Evolutionary conservation across 2,113 vertebrate genomes (phyloP).

Genomic region (Dendrocopos noguchii): DNA sequence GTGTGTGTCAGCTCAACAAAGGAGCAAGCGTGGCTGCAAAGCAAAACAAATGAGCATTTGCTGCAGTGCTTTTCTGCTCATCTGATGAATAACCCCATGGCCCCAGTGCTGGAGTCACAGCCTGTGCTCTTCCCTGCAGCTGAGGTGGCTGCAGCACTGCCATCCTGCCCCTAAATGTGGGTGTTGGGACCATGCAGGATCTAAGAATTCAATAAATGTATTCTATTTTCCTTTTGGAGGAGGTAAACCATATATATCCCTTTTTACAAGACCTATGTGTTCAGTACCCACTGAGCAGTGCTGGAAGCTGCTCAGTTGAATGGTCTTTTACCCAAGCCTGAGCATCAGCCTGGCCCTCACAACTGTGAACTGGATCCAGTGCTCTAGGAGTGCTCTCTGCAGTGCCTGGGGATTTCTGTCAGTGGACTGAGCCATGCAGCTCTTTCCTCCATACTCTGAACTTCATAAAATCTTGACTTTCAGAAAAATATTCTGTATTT

Average conservation of each 20-base stretch:
- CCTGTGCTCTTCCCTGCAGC: neutral
- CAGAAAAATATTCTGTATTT: neutral
- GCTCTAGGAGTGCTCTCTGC: fast-evolving
- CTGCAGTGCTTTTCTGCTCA: neutral
- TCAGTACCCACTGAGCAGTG: neutral
- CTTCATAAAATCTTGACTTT: neutral
- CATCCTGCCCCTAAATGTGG: fast-evolving
- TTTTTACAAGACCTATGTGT: neutral
- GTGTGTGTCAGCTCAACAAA: fast-evolving
- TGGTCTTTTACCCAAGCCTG: neutral
- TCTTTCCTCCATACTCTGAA: neutral
- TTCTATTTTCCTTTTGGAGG: neutral
- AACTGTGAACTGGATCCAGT: neutral
- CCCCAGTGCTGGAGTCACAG: fast-evolving
- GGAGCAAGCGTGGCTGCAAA: neutral
- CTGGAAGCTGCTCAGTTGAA: neutral
- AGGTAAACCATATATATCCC: neutral
- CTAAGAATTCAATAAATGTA: neutral
- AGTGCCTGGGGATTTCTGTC: neutral
- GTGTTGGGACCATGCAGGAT: fast-evolving
- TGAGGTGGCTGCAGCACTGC: fast-evolving
- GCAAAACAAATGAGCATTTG: fast-evolving
- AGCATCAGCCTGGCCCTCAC: neutral
- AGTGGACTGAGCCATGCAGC: neutral
- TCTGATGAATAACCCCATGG: neutral